Percentiles rank a stretch among this genome's conserved stretches.
Conservation (phyloP, 1,140 invertebrate genomes). For the Drosophila serrata region DNA sequence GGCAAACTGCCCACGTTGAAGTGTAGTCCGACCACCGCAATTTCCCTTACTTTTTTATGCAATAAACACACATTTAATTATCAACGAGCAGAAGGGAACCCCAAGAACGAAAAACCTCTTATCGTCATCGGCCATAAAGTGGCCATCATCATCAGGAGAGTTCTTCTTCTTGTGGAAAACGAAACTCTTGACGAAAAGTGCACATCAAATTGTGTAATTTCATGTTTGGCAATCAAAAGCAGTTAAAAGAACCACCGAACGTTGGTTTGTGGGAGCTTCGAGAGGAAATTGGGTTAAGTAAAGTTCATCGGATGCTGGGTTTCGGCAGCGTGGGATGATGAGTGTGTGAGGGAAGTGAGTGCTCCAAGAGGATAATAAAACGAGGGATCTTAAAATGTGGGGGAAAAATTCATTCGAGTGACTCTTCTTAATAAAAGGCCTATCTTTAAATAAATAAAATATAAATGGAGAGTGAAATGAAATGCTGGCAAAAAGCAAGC, state of each 20-base stretch:
- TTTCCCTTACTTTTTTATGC: conserved; percentile 37
- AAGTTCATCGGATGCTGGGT: conserved; percentile 35
- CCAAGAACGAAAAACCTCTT: conserved; percentile 11
- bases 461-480: too few species aligned
- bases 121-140: conserved; percentile 44
- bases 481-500: not conserved
- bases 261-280: conserved; percentile 11
- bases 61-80: conserved; percentile 74
- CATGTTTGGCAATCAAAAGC: conserved; percentile 43
- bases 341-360: conserved; percentile 7
- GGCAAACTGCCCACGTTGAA: conserved; percentile 67
- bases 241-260: conserved; percentile 26
- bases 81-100: conserved; percentile 24
- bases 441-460: conserved; percentile 12
- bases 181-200: conserved; percentile 20
- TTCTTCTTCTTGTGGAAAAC: conserved; percentile 29
- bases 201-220: conserved; percentile 44
- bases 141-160: conserved; percentile 7
- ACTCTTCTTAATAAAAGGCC: conserved; percentile 6
- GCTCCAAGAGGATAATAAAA: conserved; percentile 18
- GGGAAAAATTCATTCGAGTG: conserved; percentile 7
- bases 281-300: conserved; percentile 53
- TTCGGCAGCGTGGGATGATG: conserved; percentile 16
- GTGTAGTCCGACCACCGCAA: conserved; percentile 16
- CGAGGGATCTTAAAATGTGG: conserved; percentile 14